A percentile compares a stretch with the other conserved stretches of the same genome.
These are phyloP conservation scores for Acanthosoma haemorrhoidale DNA, from an alignment of 2,888 invertebrate genomes.

Conservation along the genomic window DNA sequence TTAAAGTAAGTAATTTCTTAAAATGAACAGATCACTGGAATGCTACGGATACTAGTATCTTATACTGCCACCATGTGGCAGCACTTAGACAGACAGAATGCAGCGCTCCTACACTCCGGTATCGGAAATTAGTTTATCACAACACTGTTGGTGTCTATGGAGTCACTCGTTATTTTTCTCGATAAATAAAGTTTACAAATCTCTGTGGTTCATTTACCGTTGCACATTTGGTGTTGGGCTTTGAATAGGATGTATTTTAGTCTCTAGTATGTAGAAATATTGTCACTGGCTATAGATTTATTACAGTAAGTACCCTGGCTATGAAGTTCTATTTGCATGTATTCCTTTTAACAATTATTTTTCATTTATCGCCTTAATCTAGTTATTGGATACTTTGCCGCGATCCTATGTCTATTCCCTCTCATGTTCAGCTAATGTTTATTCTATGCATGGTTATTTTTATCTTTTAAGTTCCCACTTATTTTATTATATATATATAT, in stretches of 20 bases:
- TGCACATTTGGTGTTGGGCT: constrained; percentile 14
- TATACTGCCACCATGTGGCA: no score
- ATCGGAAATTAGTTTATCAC: background rate
- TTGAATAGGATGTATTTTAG: background rate
- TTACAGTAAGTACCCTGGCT: background rate
- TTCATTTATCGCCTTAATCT: no score
- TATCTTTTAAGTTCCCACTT: no score
- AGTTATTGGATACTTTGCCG: no score
- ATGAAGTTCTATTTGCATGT: background rate
- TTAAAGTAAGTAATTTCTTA: no score
- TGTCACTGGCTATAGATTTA: background rate
- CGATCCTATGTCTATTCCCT: no score
- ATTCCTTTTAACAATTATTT: background rate
- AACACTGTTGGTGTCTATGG: constrained; percentile 1
- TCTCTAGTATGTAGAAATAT: background rate
- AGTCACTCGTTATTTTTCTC: background rate
- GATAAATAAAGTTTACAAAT: background rate
- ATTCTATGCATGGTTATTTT: no score
- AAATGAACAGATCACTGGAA: no score
- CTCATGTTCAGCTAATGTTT: no score
- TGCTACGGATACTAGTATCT: no score
- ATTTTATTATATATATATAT: no score
- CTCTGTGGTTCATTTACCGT: background rate
- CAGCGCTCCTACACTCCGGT: background rate
- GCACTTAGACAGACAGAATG: background rate